phyloP scores from a whole-genome alignment of 1,140 invertebrate genomes.

The Pogonomyrmex californicus region DNA sequence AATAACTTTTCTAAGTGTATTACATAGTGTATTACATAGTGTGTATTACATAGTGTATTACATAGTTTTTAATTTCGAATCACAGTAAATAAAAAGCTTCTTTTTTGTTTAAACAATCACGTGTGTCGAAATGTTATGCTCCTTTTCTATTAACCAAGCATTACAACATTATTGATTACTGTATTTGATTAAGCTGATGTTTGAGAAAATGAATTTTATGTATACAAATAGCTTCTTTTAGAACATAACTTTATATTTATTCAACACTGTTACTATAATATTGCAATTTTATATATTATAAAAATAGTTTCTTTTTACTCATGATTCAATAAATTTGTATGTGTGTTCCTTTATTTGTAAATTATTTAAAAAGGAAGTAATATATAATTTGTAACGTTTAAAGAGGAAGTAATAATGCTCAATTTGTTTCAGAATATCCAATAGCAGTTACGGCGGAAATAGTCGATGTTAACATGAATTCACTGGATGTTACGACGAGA shows the following conservation, averaged over 20 bases:
- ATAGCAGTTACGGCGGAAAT: conserved; percentile 80
- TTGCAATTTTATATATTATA: not conserved
- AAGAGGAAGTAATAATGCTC: conserved; percentile 2
- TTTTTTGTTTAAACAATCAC: too few relatives aligned
- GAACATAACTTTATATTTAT: not conserved
- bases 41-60: too few relatives aligned
- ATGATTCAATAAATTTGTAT: too few relatives aligned
- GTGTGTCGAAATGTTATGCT: too few relatives aligned
- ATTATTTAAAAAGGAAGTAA: not conserved
- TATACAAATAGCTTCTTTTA: not conserved
- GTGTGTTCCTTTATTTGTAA: not conserved
- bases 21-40: too few relatives aligned
- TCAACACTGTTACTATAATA: not conserved
- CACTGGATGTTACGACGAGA: conserved; percentile 79
- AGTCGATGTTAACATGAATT: conserved; percentile 81
- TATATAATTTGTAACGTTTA: not conserved
- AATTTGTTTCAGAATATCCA: conserved; percentile 75
- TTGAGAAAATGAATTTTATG: not conserved
- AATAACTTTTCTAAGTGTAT: too few relatives aligned
- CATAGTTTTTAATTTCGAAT: too few relatives aligned
- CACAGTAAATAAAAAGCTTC: too few relatives aligned
- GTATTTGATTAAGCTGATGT: not conserved
- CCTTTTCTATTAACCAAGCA: too few relatives aligned
- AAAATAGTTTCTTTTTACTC: not conserved
- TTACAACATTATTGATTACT: not conserved